phyloP scores from a whole-genome alignment of 2,888 invertebrate genomes.

The Dicyrtomina minuta region DNA sequence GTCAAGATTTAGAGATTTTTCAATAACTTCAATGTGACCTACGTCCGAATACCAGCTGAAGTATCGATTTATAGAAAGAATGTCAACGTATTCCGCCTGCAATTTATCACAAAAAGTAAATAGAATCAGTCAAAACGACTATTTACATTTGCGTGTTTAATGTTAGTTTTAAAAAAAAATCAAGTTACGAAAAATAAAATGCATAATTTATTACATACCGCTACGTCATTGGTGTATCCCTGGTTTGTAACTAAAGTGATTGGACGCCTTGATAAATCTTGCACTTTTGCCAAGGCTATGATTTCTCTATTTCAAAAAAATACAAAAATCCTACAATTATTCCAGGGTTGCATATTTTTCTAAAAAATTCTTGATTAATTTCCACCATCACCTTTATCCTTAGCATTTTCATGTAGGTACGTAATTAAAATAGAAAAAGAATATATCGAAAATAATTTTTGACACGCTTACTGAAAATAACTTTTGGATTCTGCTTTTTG shows the following conservation, averaged over 20 bases:
- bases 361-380: no score
- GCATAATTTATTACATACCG: slow-evolving; percentile 9
- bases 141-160: no score
- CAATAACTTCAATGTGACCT: slow-evolving; percentile 77
- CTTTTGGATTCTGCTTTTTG: background rate
- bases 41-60: slow-evolving; percentile 90
- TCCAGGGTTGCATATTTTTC: no score
- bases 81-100: slow-evolving; percentile 76
- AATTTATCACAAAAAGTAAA: background rate
- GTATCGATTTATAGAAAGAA: slow-evolving; percentile 93
- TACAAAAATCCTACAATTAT: no score
- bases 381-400: no score
- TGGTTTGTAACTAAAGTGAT: slow-evolving; percentile 25
- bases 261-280: background rate
- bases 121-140: no score
- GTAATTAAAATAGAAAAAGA: no score
- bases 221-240: slow-evolving; percentile 2
- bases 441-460: no score
- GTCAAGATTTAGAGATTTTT: slow-evolving; percentile 70
- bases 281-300: background rate
- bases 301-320: background rate
- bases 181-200: no score
- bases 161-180: no score
- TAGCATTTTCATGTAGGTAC: no score
- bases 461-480: slow-evolving; percentile 12